Evolutionary conservation across 2,113 vertebrate genomes (phyloP), one percentile per base, ranked within the genome.

Genomic region (Phrynosoma platyrhinos): DNA sequence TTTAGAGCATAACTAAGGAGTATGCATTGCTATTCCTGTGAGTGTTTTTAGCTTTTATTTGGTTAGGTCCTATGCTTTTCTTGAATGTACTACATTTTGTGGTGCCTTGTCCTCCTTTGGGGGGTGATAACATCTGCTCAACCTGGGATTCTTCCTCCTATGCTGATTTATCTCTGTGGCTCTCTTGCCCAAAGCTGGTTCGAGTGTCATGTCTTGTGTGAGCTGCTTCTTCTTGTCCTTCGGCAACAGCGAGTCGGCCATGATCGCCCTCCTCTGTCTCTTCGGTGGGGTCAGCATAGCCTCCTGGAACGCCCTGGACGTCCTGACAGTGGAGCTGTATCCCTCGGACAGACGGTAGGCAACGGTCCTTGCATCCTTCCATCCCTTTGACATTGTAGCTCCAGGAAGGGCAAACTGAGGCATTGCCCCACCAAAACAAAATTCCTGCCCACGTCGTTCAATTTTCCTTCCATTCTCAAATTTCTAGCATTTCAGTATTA

Each of bases 141-240:
- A 5, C 47, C 47, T 47, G 47, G 47, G 47, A 47, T 47, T 47
- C 47, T 47, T 47, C 47, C 14, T 18, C 13, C 58, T 4, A 14
- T 62, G 58, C 12, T 25, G 64, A 52, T 9, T 9, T 8, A 52
- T 1, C 0, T 16, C 21, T 58, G 79, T 87, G 55, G 80, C 0
- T 0, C 1, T 0, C 0, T 0, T 10, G 4, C 87, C 16, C 5
- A 1, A 95, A 99, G 98, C 98, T 5, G 99, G 99, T 74, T 99
- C 99, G 96, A 99, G 98, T 1, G 98, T 99, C 82, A 98, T 99
- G 96, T 99, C 99, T 47, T 99, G 99, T 58, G 7, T 99, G 92
- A 99, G 98, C 97, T 99, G 99, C 95, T 99, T 99, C 97, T 99
- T 99, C 97, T 96, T 99, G 91, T 99, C 98, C 40, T 99, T 99